Percentiles rank a stretch among this genome's conserved stretches.
phyloP scores from a whole-genome alignment of 2,797 vertebrate species.

The Sebastes taczanowskii region DNA sequence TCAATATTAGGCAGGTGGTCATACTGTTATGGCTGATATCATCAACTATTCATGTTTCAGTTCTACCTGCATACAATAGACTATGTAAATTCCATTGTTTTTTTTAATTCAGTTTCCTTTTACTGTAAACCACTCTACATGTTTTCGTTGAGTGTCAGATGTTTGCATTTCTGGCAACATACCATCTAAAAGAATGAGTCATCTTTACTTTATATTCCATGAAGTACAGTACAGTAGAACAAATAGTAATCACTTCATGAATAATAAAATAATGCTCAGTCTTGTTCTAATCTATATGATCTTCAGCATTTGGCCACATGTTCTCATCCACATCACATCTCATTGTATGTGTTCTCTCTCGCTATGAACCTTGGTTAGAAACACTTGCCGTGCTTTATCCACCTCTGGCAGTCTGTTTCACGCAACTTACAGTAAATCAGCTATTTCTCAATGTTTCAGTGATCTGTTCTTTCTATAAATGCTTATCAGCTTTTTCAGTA shows the following conservation, averaged over 20 bases:
- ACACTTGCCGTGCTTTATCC: no score
- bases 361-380: no score
- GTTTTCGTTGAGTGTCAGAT: not conserved
- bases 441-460: no score
- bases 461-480: no score
- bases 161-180: not conserved
- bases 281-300: not conserved
- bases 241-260: not conserved
- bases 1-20: no score
- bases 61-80: not conserved
- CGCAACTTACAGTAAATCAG: no score
- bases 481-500: no score
- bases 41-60: not conserved
- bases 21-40: no score
- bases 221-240: not conserved
- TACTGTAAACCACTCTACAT: not conserved
- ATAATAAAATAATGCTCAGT: not conserved
- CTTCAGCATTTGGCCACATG: not conserved
- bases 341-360: no score
- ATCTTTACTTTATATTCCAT: not conserved
- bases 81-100: not conserved
- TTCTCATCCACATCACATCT: not conserved
- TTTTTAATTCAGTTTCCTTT: not conserved
- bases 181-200: not conserved
- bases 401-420: not conserved